These are phyloP conservation scores for Oryzias melastigma DNA, from an alignment of 2,113 vertebrate species.

Conservation along the genomic window DNA sequence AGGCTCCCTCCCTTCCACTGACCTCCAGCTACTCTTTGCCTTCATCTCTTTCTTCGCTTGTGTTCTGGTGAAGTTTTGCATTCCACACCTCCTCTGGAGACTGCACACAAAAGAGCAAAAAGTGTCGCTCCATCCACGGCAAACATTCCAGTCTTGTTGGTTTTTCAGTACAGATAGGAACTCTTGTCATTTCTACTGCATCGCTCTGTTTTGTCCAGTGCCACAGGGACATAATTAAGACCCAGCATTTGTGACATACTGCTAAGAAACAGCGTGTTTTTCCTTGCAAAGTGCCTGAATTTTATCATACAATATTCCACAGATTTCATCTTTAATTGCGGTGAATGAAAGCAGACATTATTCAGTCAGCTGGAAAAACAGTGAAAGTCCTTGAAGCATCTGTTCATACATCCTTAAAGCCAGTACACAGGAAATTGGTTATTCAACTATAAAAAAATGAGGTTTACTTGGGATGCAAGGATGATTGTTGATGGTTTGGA, in stretches of 20 bases:
- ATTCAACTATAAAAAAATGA: conserved; percentile 33
- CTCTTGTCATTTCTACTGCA: conserved; percentile 27
- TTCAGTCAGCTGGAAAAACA: conserved; percentile 32
- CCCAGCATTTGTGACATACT: background rate
- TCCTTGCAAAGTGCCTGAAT: background rate
- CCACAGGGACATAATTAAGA: background rate
- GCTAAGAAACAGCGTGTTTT: background rate
- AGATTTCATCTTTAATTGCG: conserved; percentile 28
- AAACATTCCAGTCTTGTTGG: conserved; percentile 69
- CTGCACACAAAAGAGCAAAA: conserved; percentile 75
- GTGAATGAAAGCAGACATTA: conserved; percentile 15
- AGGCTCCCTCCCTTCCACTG: conserved; percentile 6
- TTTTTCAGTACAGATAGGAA: conserved; percentile 36
- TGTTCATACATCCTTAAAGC: conserved; percentile 29
- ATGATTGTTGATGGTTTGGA: conserved; percentile 21
- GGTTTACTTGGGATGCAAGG: background rate
- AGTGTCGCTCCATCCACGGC: conserved; percentile 64
- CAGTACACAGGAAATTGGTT: conserved; percentile 58
- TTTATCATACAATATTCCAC: background rate
- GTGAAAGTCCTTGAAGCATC: conserved; percentile 27
- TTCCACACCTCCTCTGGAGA: conserved; percentile 79
- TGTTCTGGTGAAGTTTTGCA: conserved; percentile 74
- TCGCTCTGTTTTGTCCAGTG: conserved; percentile 21
- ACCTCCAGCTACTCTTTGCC: conserved; percentile 46
- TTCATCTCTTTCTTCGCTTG: conserved; percentile 39